Base-by-base conservation (phyloP, 1,140 invertebrate genomes). In the Drosophila chauvacae region DNA sequence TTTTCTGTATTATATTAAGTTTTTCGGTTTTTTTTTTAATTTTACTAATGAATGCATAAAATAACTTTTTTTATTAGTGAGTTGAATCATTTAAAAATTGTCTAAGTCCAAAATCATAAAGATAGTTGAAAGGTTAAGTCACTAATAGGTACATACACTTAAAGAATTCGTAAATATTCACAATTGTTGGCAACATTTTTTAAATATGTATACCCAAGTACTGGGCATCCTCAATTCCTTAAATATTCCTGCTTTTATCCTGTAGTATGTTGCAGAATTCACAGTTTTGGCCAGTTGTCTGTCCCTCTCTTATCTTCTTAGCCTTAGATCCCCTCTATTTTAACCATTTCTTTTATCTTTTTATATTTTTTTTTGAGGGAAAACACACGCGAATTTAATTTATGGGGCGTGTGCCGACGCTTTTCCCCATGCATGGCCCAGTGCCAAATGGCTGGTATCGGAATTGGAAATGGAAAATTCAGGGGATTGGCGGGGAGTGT, bases 331-430 rank as follows among this genome's bases (percentile, higher is more conserved):
- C 53, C 20, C 30, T 9, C 0, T 37, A 10, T 14, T 33, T 45
- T 14, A 11, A 26, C 23, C 16, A 30, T 51, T 39, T 56, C 20
- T 39, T 23, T 26, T 6, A 20, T 37, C 23, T 16, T 55, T 55
- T 55, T 28, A 2, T 35, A 53, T 28, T 44, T 51, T 48, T 77
- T 39, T 41, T 60, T 50, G 57, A 60, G 58, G 14, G 30, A 74
- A 66, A 69, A 87, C 75, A 81, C 80, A 81, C 78, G 75, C 81
- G 75, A 90, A 65, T 85, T 85, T 90, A 90, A 88, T 88, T 88
- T 88, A 88, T 81, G 81, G 68, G 85, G 81, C 86, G 85, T 88
- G 66, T 73, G 70, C 70, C 70, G 65, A 33, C 66, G 70, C 70
- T 72, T 72, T 41, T 72, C 60, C 78, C 78, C 78, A 64, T 76